Evolutionary conservation across 2,113 vertebrate species (phyloP).

Genomic region (Poicephalus meyeri): DNA sequence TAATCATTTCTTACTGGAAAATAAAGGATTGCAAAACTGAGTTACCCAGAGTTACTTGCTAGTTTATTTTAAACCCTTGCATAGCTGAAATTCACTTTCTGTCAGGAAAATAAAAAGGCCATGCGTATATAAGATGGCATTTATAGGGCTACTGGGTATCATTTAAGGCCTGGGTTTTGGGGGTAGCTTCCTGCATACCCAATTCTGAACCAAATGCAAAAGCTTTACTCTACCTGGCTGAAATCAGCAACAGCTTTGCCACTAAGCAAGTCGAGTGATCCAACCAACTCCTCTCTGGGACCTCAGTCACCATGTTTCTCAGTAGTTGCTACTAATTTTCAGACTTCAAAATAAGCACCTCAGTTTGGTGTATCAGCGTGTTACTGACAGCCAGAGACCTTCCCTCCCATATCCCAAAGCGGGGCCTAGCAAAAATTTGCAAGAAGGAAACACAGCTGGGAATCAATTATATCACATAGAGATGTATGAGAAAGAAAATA

Average conservation of each 20-base stretch:
- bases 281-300: accelerated
- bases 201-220: neutral
- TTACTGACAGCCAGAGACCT: neutral
- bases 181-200: neutral
- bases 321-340: neutral
- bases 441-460: neutral
- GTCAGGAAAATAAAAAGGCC: neutral
- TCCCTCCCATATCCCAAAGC: neutral
- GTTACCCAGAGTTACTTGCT: neutral
- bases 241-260: neutral
- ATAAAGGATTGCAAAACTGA: neutral
- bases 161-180: neutral
- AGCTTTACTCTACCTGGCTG: neutral
- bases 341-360: neutral
- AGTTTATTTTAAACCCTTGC: neutral
- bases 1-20: neutral
- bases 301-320: neutral
- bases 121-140: neutral
- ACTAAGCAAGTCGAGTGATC: neutral
- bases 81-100: neutral
- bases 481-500: neutral
- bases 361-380: neutral
- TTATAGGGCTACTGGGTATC: neutral
- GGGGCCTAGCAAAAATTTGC: neutral
- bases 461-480: neutral